Conservation (phyloP, 2,797 vertebrate species). For the Darevskia nairensis region DNA sequence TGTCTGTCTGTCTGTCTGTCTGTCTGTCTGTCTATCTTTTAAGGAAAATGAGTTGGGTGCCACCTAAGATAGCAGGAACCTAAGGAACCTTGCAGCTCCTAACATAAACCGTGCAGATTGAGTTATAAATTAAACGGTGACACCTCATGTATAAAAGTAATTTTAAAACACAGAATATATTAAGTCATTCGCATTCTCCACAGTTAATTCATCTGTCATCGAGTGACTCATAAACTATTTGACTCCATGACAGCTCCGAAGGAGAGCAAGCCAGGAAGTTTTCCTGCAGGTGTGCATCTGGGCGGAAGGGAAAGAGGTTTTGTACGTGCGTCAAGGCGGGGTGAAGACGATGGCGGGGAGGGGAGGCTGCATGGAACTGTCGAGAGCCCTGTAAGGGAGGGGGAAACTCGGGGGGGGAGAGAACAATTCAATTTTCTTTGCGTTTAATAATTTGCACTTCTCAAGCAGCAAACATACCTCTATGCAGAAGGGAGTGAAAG, state of each 20-base stretch:
- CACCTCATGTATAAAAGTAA: slow-evolving; percentile 61
- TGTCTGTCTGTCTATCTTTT: slow-evolving; percentile 2
- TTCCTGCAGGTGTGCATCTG: slow-evolving; percentile 81
- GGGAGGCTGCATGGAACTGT: slow-evolving; percentile 72
- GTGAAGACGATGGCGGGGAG: slow-evolving; percentile 55
- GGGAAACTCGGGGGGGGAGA: slow-evolving; percentile 36
- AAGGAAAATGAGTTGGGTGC: slow-evolving; percentile 29
- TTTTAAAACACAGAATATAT: slow-evolving; percentile 79
- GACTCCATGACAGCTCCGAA: slow-evolving; percentile 77
- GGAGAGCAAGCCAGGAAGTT: slow-evolving; percentile 69
- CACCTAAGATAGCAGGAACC: slow-evolving; percentile 35
- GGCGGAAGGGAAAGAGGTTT: slow-evolving; percentile 62
- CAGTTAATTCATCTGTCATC: slow-evolving; percentile 85
- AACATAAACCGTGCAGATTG: slow-evolving; percentile 67
- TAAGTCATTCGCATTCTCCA: slow-evolving; percentile 80
- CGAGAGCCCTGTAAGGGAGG: slow-evolving; percentile 65
- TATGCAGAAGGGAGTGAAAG: no score
- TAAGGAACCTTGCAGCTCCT: slow-evolving; percentile 55
- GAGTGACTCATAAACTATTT: slow-evolving; percentile 76
- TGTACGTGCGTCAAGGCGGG: slow-evolving; percentile 73
- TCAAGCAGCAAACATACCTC: no score
- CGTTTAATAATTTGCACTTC: no score
- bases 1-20: not conserved
- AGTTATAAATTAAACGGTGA: slow-evolving; percentile 71
- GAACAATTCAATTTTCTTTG: no score